Conservation (phyloP, 2,113 vertebrate genomes). For the Takifugu bimaculatus region DNA sequence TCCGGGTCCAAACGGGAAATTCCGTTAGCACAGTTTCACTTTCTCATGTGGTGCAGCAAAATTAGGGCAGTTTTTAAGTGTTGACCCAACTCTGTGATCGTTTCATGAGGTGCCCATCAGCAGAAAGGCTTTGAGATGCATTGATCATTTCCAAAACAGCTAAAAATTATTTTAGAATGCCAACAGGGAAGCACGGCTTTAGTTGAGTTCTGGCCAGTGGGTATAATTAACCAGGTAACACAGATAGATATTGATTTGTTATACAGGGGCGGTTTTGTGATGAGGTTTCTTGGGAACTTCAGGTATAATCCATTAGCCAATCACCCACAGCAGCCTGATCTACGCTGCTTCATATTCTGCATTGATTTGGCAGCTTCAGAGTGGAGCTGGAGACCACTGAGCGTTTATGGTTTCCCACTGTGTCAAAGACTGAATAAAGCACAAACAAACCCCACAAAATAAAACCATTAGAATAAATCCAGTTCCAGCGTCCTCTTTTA, state of each 20-base stretch:
- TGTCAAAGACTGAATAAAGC: background rate
- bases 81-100: no score
- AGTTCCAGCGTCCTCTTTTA: background rate
- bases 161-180: no score
- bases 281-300: constrained; percentile 58
- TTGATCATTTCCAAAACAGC: no score
- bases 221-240: constrained; percentile 7
- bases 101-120: no score
- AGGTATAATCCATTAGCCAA: constrained; percentile 47
- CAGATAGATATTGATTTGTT: constrained; percentile 53
- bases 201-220: constrained; percentile 24
- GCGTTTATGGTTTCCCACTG: background rate
- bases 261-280: constrained; percentile 46
- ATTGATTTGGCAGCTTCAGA: constrained; percentile 48
- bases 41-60: no score
- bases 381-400: constrained; percentile 6
- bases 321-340: constrained; percentile 55
- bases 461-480: background rate
- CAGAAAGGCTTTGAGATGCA: no score
- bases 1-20: no score
- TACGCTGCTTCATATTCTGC: constrained; percentile 39
- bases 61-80: no score
- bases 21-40: no score
- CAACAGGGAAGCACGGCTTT: background rate
- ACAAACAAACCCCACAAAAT: no score